Base-by-base conservation (phyloP, 2,888 invertebrate species). In the Nesidiocoris tenuis region DNA sequence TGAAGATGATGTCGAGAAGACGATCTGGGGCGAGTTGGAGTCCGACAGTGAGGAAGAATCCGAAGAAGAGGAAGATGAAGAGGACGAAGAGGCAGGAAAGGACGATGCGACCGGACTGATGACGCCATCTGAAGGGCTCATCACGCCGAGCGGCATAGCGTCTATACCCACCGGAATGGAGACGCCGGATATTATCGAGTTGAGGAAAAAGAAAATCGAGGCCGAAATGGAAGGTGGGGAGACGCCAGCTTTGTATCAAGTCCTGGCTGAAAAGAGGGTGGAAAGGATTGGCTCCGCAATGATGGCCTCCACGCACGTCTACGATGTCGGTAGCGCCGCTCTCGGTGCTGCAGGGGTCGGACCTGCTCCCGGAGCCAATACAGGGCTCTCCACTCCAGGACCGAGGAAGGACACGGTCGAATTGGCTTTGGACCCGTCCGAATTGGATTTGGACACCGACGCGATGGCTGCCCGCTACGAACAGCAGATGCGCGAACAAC, bases 261-360 rank as follows among this genome's bases (percentile, higher is more conserved):
- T 99, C 76, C 85, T 99, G 76, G 97, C 97, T 24, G 99, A 99
- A 86, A 93, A 96, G 82, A 91, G 94, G 79, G 90, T 91, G 24
- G 97, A 97, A 76, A 89, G 95, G 68, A 89, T 98, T 74, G 91
- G 93, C 0, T 92, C 91, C 75, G 88, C 91, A 0, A 98, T 99
- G 97, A 97, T 99, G 96, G 99, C 93, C 1, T 98, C 98, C 63
- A 95, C 95, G 0, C 99, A 99, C 84, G 95, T 98, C 0, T 99
- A 99, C 83, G 99, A 99, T 83, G 90, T 99, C 85, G 89, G 91
- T 56, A 88, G 88, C 22, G 90, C 89, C 7, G 63, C 65, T 59
- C 19, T 25, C 19, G 57, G 68, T 19, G 61, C 61, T 7, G 16
- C 54, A n/a, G 55, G 64, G 1, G 56, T 56, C n/a, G 56, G 64